These are phyloP conservation scores for Spialia ferax DNA, from an alignment of 2,888 invertebrate species.

Conservation along the genomic window DNA sequence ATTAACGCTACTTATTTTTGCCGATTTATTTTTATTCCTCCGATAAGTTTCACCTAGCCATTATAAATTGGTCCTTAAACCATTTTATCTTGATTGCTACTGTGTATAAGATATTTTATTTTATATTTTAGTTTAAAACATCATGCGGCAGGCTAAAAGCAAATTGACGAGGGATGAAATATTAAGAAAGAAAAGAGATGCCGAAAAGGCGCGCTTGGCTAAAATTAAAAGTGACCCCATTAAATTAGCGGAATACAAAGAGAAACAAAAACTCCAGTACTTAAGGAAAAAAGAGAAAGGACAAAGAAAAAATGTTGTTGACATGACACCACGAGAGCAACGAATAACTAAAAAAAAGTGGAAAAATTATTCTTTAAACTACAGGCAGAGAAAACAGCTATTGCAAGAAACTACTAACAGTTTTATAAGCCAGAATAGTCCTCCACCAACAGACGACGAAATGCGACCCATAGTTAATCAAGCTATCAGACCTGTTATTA, in stretches of 20 bases:
- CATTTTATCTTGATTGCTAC: slow-evolving; percentile 40
- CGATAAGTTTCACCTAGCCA: too few species aligned
- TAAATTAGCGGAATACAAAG: slow-evolving; percentile 21
- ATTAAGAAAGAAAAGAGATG: too few species aligned
- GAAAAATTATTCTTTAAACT: slow-evolving; percentile 8
- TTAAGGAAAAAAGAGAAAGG: slow-evolving; percentile 5
- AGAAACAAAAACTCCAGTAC: slow-evolving; percentile 1
- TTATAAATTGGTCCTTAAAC: too few species aligned
- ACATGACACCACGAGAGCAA: slow-evolving; percentile 8
- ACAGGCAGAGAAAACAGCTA: slow-evolving; percentile 38
- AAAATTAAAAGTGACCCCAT: slow-evolving; percentile 48
- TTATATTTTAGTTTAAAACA: slow-evolving; percentile 43
- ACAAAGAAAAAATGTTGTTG: slow-evolving; percentile 7
- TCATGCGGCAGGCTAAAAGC: neutral
- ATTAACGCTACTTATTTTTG: too few species aligned
- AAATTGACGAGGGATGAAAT: too few species aligned
- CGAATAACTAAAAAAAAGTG: slow-evolving; percentile 7
- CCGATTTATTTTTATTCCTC: too few species aligned
- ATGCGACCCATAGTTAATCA: slow-evolving; percentile 39
- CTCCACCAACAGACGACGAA: slow-evolving; percentile 43
- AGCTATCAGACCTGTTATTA: slow-evolving; percentile 17
- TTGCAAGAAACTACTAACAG: slow-evolving; percentile 41
- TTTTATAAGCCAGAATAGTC: slow-evolving; percentile 45
- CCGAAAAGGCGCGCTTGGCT: slow-evolving; percentile 23
- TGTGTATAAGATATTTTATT: slow-evolving; percentile 27